Evolutionary conservation across 2,888 invertebrate species (phyloP).

Genomic region (Anodontia alba): DNA sequence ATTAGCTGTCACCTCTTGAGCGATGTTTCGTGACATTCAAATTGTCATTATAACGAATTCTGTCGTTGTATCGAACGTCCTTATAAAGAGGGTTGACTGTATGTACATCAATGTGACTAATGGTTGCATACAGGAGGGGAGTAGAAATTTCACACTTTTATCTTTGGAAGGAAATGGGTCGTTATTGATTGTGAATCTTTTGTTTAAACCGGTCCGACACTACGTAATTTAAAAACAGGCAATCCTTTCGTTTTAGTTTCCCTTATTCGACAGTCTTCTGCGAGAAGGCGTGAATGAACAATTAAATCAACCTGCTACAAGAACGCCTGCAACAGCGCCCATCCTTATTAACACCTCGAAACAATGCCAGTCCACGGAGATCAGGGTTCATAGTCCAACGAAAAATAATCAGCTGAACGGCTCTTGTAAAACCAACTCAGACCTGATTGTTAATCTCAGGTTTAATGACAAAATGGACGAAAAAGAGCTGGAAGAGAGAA

Average conservation of each 20-base stretch:
- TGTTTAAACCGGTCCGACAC: too few species aligned
- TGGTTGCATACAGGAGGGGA: too few species aligned
- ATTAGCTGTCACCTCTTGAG: too few species aligned
- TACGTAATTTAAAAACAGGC: too few species aligned
- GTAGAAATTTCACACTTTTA: too few species aligned
- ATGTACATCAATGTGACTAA: too few species aligned
- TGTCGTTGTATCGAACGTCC: too few species aligned
- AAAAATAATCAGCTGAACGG: not conserved
- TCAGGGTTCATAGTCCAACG: not conserved
- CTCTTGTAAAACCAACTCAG: not conserved
- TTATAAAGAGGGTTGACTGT: too few species aligned
- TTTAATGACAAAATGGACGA: not conserved
- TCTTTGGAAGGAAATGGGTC: too few species aligned
- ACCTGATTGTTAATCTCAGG: not conserved
- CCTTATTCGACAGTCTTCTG: constrained; percentile 46
- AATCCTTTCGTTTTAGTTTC: constrained; percentile 50
- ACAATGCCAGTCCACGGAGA: not conserved
- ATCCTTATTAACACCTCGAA: constrained; percentile 15
- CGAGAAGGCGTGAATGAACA: constrained; percentile 23
- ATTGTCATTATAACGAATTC: too few species aligned
- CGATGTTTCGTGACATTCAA: too few species aligned
- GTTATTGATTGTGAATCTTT: too few species aligned
- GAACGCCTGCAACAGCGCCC: constrained; percentile 50
- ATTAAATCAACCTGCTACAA: not conserved
- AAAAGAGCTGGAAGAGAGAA: not conserved